phyloP scores from a whole-genome alignment of 2,888 invertebrate species.

The Arrhopalites spinosus region DNA sequence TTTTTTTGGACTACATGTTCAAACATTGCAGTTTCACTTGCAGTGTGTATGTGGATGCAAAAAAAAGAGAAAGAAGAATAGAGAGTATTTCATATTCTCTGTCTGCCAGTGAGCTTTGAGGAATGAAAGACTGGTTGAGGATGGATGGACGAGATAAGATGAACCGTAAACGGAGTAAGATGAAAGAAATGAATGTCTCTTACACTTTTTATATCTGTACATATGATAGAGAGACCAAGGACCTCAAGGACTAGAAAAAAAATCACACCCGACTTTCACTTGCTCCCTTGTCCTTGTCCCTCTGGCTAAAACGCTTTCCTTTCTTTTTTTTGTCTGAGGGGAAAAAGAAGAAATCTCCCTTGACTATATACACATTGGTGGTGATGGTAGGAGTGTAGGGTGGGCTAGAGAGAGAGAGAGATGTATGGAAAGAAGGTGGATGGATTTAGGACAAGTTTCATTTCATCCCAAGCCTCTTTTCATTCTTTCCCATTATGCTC shows the following conservation, averaged over 20 bases:
- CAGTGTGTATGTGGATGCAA: background rate
- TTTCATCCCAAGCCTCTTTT: background rate
- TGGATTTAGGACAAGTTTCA: slow-evolving; percentile 7
- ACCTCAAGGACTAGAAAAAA: background rate
- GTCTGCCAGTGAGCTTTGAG: background rate
- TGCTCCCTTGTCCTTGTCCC: background rate
- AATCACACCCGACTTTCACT: background rate
- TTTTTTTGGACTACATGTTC: no score
- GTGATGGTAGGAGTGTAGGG: no score
- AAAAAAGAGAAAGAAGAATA: background rate
- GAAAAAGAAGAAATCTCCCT: background rate
- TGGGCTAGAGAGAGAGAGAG: no score
- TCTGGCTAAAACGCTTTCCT: background rate
- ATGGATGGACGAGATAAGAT: background rate
- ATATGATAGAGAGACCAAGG: background rate
- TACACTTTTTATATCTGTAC: background rate
- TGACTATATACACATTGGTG: no score
- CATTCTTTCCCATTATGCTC: background rate
- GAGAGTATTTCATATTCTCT: background rate
- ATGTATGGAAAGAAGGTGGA: background rate
- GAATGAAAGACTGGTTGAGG: background rate
- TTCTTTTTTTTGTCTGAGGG: background rate
- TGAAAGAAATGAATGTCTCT: no score
- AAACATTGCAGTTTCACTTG: no score
- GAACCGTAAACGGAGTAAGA: background rate